Evolutionary conservation across 2,797 vertebrate genomes (phyloP).

Genomic region (Clarias laeviceps): DNA sequence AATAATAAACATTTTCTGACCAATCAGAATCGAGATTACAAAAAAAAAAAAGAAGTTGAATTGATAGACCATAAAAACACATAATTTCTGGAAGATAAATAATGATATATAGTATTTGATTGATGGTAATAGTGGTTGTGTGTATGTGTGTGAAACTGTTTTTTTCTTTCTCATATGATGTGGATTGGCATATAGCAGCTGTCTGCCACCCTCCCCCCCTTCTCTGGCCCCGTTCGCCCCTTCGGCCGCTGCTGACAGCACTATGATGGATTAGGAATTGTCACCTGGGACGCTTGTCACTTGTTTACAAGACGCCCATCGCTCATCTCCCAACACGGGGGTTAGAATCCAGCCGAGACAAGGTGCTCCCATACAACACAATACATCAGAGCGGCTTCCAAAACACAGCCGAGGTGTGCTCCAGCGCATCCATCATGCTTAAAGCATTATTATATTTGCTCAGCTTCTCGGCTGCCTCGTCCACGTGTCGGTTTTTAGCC

Average conservation of each 20-base stretch:
- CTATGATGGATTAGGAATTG: constrained; percentile 86
- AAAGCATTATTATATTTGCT: constrained; percentile 78
- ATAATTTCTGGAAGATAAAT: not conserved
- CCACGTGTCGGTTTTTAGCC: constrained; percentile 54
- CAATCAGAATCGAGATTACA: not conserved
- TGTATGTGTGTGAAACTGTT: constrained; percentile 17
- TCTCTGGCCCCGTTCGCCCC: constrained; percentile 73
- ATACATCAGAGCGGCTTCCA: constrained; percentile 68
- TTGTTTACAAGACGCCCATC: constrained; percentile 81
- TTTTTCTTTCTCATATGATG: constrained; percentile 78
- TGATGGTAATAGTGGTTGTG: not conserved
- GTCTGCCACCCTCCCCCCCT: constrained; percentile 48
- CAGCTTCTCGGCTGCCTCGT: constrained; percentile 63
- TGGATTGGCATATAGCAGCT: constrained; percentile 77
- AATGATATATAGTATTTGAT: not conserved
- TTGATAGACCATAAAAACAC: not conserved
- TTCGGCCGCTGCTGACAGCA: constrained; percentile 71
- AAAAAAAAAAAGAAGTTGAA: not conserved
- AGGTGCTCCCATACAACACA: constrained; percentile 72
- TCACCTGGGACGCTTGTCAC: constrained; percentile 81
- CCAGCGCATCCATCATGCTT: constrained; percentile 74
- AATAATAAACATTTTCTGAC: not conserved
- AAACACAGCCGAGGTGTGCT: constrained; percentile 54
- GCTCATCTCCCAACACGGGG: constrained; percentile 76
- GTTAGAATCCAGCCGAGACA: constrained; percentile 71